Evolutionary conservation across 2,888 invertebrate species (phyloP), one percentile per base, ranked within the genome.

Genomic region (Chelonus formosanus): DNA sequence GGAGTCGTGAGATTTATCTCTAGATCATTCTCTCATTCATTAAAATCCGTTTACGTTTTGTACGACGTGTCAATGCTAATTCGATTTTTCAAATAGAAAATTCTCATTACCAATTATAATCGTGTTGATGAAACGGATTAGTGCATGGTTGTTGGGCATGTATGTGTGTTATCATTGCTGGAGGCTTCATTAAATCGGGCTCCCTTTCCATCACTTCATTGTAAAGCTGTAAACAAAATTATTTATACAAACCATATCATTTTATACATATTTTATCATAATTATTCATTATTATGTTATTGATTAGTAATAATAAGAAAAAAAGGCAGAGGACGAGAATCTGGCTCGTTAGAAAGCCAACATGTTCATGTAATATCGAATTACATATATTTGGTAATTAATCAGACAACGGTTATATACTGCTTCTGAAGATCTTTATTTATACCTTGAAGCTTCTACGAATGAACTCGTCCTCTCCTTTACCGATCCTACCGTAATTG

Each of bases 91-190:
- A 20, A 1, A 20, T 20, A 20, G 20, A 20, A 20, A 45, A 63
- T 40, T 36, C 20, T 10, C 0, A 45, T 81, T 82, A 85, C 85
- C 85, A 85, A 70, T 85, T 83, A 70, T 85, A 85, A 61, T 81
- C 76, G 70, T 82, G 80, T 65, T 84, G 80, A 75, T 77, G 80
- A 74, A 78, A 82, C 62, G 78, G 82, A 73, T 82, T 82, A 68
- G 82, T 82, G 71, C 79, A 81, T 60, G 84, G 84, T 70, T 85
- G 84, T 75, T 84, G 84, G 70, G 80, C 81, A 75, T 85, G 84
- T 60, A 84, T 75, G 70, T 81, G 81, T 59, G 83, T 84, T 48
- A 77, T 74, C 60, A 80, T 74, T 20, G 76, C 78, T 55, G 79
- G 78, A 65, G 79, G 76, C 64, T 81, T 84, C 54, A 71, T 71